These are phyloP conservation scores for Drosophila oshimai DNA, from an alignment of 1,140 invertebrate species.

Conservation along the genomic window DNA sequence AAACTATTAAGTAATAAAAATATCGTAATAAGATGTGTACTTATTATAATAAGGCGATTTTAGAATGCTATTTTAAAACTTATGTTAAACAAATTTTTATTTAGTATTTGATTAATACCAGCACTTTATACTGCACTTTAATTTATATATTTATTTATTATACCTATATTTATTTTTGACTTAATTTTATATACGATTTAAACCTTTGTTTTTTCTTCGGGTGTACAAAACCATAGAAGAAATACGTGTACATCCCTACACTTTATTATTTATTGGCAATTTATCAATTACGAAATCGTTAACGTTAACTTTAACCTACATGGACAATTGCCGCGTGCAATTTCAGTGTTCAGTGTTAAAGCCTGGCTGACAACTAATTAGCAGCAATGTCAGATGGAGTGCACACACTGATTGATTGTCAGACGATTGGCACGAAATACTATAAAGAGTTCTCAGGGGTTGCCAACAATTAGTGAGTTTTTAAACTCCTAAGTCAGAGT, in stretches of 20 bases:
- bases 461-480: constrained; percentile 24
- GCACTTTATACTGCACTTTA: no score
- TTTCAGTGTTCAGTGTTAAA: background rate
- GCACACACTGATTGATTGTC: constrained; percentile 60
- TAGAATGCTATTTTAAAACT: no score
- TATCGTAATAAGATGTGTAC: no score
- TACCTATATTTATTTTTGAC: no score
- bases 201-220: no score
- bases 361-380: constrained; percentile 62
- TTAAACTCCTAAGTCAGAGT: background rate
- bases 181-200: no score
- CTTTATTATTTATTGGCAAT: constrained; percentile 18
- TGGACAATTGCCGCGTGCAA: constrained; percentile 2
- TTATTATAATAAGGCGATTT: no score
- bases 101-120: no score
- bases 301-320: background rate
- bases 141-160: no score
- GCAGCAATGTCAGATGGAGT: constrained; percentile 47
- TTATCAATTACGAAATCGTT: constrained; percentile 26
- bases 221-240: no score
- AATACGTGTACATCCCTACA: background rate
- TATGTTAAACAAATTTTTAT: no score
- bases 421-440: constrained; percentile 26
- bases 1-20: no score
- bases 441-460: constrained; percentile 33